A percentile compares a stretch with the other conserved stretches of the same genome.
Conservation (phyloP, 2,797 vertebrate genomes). For the Lagorchestes hirsutus region DNA sequence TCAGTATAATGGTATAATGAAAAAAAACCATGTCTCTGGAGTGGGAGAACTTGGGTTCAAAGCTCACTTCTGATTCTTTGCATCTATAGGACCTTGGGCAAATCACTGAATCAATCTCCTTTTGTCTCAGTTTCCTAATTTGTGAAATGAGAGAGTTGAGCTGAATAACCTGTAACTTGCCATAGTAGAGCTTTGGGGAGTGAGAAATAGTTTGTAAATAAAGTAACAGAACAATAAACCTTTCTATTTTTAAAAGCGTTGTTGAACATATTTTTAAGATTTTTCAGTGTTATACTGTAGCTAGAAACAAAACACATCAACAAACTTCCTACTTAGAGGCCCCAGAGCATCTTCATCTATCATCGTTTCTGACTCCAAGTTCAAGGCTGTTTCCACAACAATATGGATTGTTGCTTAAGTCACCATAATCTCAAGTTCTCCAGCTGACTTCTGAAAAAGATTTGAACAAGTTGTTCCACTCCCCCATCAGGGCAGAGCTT, state of each 20-base stretch:
- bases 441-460: background rate
- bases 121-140: background rate
- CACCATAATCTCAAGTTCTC: background rate
- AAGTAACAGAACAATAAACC: background rate
- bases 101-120: background rate
- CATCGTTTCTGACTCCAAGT: background rate
- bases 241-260: background rate
- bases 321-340: background rate
- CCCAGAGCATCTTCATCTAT: background rate
- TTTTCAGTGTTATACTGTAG: background rate
- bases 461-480: background rate
- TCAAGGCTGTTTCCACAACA: background rate
- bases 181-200: background rate
- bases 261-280: background rate
- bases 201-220: background rate
- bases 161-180: background rate
- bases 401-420: background rate
- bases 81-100: background rate
- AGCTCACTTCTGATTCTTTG: background rate
- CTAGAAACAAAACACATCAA: background rate
- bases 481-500: background rate
- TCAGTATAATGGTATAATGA: background rate
- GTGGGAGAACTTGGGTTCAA: background rate
- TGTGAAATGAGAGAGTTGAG: background rate
- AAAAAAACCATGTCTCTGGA: background rate